Base-by-base conservation (phyloP, 1,140 invertebrate genomes). In the Drosophila repletoides region DNA sequence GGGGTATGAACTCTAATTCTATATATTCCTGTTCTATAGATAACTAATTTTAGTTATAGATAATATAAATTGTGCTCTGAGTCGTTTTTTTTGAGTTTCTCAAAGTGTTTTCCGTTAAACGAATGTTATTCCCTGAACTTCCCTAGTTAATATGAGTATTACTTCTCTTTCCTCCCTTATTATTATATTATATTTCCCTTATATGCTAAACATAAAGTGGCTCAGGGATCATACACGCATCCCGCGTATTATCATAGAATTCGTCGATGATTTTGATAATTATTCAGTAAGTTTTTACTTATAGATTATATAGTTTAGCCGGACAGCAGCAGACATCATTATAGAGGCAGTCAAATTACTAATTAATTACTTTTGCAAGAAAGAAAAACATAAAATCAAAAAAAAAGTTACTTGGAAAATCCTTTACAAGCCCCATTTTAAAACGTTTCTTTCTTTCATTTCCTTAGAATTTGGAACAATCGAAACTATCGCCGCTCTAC, bases 1-100 rank as follows among this genome's bases (percentile, higher is more conserved):
- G 95, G 94, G 95, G 96, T 96, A 96, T 93, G 94, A 72, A 72
- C 74, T 73, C 72, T 21, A 38, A 38, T 68, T 66, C 53, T 67
- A 68, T 84, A 52, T 76, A 52, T 55, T 56, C 12, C 28, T 66
- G 22, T 65, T 58, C 38, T 46, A 34, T 46, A 65, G 59, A 58
- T 15, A 17, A 49, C 19, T 74, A 74, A 68, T 74, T 60, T 74
- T 81, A 83, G 34, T 49, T 60, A 26, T 66, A 66, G 61, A 56
- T 91, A 72, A 38, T 43, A 64, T 66, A 51, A 58, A 58, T 80
- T 22, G 33, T 38, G 24, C 49, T 48, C 14, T 70, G 49, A 74
- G 14, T 49, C n/a, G n/a, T n/a, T n/a, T 46, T 21, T n/a, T 51
- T 55, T 51, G 61, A 33, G 40, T 53, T 68, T 14, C 24, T 36